phyloP scores from a whole-genome alignment of 2,797 vertebrate genomes.

The Gastrophryne carolinensis region DNA sequence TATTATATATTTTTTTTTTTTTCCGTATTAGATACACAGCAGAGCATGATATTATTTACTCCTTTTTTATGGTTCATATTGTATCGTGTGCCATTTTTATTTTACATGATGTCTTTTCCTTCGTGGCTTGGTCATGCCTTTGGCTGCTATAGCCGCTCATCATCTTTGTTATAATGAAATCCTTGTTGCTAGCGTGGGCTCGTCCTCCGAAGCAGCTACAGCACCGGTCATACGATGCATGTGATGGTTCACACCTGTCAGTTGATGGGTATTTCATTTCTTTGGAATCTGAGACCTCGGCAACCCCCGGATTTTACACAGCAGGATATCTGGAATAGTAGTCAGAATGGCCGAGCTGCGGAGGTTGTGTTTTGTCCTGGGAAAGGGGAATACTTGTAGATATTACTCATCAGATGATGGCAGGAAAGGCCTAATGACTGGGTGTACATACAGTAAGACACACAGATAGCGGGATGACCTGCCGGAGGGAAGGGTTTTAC shows the following conservation, averaged over 20 bases:
- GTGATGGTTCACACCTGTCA: slow-evolving; percentile 57
- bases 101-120: no score
- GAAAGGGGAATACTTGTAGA: background rate
- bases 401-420: background rate
- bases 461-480: background rate
- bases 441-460: background rate
- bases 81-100: no score
- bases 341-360: background rate
- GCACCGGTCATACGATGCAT: slow-evolving; percentile 50
- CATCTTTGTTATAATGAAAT: no score
- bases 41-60: no score
- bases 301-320: slow-evolving; percentile 39
- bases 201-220: slow-evolving; percentile 23
- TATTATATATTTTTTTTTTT: no score
- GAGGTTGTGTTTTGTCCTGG: slow-evolving; percentile 14
- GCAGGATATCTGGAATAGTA: slow-evolving; percentile 39
- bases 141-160: no score
- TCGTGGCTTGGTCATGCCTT: background rate
- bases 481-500: background rate
- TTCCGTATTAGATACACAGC: no score
- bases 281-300: slow-evolving; percentile 49
- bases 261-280: slow-evolving; percentile 48
- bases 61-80: no score
- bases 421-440: background rate
- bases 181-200: no score